Evolutionary conservation across 35 echinoderm and acorn worm genomes (phyloP), one percentile per base, ranked within the genome.

Genomic region (Chiridota heheva): DNA sequence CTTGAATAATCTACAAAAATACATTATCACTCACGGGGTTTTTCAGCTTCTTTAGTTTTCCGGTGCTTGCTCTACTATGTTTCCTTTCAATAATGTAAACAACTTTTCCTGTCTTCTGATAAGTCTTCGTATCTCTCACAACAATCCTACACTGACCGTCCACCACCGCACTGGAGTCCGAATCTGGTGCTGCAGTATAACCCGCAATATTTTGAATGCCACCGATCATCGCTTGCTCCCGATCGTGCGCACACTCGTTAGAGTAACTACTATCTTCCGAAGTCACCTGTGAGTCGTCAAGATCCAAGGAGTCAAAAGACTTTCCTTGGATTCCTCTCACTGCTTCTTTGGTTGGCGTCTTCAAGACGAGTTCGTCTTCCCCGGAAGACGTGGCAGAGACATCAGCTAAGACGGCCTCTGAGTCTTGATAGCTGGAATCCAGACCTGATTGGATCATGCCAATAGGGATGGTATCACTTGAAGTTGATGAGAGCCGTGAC

Each of bases 61-160:
- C 95, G 25, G 72, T 72, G 25, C 84, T 73, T 2, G 85, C 84
- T 47, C 95, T 98, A 12, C 79, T 84, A 46, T 98, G 95, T 22
- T 88, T 91, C 84, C 63, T 88, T 57, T 98, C 89, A 60, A 77
- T 49, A 30, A 98, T 98, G 76, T 92, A 98, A 1, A 98, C 95
- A 35, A 98, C 89, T 47, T 91, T 88, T 0, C 80, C 95, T 22
- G 59, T 73, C 76, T 87, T 98, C 10, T 67, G 42, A 44, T 69
- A 71, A 51, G 40, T 77, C 18, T 65, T 78, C 1, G 58, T 37
- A 58, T 49, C 42, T 26, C 40, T 40, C 17, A 22, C 22, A 17
- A 67, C 63, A 1, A 47, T 6, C 2, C 49, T 39, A 46, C 12
- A 28, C 26, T 46, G 35, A 12, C 6, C 44, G 13, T 65, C 59